These are phyloP conservation scores for Scaptomyza montana DNA, from an alignment of 1,140 invertebrate species.

Conservation along the genomic window DNA sequence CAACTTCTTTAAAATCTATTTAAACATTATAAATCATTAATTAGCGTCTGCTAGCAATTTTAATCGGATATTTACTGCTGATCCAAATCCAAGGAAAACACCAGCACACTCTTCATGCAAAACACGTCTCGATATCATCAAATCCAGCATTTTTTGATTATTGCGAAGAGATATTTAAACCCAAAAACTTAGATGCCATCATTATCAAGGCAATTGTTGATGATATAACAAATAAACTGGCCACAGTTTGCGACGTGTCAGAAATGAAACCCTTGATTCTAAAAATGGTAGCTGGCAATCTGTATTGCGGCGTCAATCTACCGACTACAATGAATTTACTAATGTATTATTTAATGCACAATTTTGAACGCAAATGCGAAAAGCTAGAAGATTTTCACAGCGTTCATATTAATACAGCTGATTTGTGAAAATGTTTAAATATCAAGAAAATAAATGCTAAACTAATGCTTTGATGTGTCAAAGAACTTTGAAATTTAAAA, in stretches of 20 bases:
- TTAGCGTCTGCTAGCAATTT: background rate
- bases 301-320: slow-evolving; percentile 21
- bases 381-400: background rate
- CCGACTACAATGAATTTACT: background rate
- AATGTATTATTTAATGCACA: background rate
- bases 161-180: background rate
- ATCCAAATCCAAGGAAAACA: background rate
- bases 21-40: too few species aligned
- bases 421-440: background rate
- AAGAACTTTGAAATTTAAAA: too few species aligned
- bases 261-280: background rate
- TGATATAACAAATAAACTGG: background rate
- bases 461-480: too few species aligned
- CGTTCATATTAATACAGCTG: background rate
- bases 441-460: too few species aligned
- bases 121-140: too few species aligned
- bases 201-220: slow-evolving; percentile 22
- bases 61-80: background rate
- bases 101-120: too few species aligned
- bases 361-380: slow-evolving; percentile 10
- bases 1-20: background rate
- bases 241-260: background rate
- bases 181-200: background rate
- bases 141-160: too few species aligned
- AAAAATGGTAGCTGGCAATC: slow-evolving; percentile 1